These are phyloP conservation scores for Haliclystus octoradiatus DNA, from an alignment of 30 jellyfish, hydroid and myxozoan genomes.

Conservation along the genomic window DNA sequence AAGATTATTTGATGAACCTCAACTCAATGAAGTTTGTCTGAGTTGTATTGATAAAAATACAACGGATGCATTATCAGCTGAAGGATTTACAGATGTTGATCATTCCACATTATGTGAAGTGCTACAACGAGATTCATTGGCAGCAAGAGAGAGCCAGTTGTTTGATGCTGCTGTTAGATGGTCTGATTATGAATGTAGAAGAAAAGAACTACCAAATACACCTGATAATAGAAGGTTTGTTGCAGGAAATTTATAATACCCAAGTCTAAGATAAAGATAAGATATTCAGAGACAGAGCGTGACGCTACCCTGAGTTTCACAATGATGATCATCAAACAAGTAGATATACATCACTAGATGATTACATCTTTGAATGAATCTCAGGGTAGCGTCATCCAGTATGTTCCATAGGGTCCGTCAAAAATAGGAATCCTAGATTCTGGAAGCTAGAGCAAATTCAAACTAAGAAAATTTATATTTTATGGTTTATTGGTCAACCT, in stretches of 20 bases:
- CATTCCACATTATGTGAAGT: slow-evolving; percentile 62
- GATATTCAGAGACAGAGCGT: too few relatives aligned
- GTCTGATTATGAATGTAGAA: slow-evolving; percentile 86
- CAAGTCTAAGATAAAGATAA: too few relatives aligned
- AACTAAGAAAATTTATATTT: too few relatives aligned
- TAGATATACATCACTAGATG: too few relatives aligned
- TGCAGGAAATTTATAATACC: not conserved
- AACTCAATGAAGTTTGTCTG: slow-evolving; percentile 83
- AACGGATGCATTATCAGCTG: slow-evolving; percentile 75
- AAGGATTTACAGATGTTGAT: slow-evolving; percentile 89
- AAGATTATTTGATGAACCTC: slow-evolving; percentile 93
- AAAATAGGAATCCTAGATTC: too few relatives aligned
- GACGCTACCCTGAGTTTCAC: too few relatives aligned
- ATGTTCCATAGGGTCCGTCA: too few relatives aligned
- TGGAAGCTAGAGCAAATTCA: too few relatives aligned
- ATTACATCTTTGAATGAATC: too few relatives aligned
- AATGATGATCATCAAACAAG: too few relatives aligned
- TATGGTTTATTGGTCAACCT: too few relatives aligned
- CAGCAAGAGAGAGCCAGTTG: slow-evolving; percentile 88
- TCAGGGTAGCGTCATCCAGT: too few relatives aligned
- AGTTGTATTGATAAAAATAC: slow-evolving; percentile 83
- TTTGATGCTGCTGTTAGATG: slow-evolving; percentile 92
- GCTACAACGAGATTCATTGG: slow-evolving; percentile 75
- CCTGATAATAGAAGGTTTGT: slow-evolving; percentile 68
- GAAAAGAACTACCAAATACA: slow-evolving; percentile 56